These are phyloP conservation scores for Subacronicta megacephala DNA, from an alignment of 2,888 invertebrate genomes.

Conservation along the genomic window DNA sequence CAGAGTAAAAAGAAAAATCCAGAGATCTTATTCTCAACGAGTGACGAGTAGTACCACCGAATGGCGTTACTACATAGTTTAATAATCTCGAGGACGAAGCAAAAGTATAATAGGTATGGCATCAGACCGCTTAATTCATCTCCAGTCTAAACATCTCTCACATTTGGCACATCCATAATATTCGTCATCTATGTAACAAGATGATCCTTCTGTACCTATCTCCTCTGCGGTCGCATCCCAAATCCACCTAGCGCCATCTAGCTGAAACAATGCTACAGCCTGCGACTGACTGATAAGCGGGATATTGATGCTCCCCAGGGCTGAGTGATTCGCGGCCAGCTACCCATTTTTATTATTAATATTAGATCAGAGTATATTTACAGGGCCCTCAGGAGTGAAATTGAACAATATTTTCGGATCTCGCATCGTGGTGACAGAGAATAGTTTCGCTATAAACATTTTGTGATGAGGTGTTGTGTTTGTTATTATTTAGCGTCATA, in stretches of 20 bases:
- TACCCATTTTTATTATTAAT: constrained; percentile 66
- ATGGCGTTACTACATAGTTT: too few relatives aligned
- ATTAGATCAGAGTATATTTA: constrained; percentile 56
- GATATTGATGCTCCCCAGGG: constrained; percentile 67
- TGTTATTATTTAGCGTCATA: not conserved
- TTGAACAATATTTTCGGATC: constrained; percentile 53
- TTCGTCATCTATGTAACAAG: not conserved
- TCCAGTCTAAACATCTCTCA: too few relatives aligned
- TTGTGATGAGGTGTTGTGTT: constrained; percentile 1
- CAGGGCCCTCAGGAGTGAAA: constrained; percentile 46
- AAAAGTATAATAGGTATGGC: too few relatives aligned
- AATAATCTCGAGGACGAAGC: too few relatives aligned
- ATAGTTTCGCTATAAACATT: constrained; percentile 27
- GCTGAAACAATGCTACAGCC: constrained; percentile 36
- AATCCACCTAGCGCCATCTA: constrained; percentile 40
- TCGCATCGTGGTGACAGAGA: constrained; percentile 30
- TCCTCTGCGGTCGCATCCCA: not conserved
- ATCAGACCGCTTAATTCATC: too few relatives aligned
- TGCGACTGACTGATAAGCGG: constrained; percentile 62
- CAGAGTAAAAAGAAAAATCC: too few relatives aligned
- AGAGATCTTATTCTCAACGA: too few relatives aligned
- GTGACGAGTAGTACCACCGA: too few relatives aligned
- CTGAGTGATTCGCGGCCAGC: constrained; percentile 65
- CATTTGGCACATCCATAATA: too few relatives aligned
- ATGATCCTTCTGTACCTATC: constrained; percentile 6